Conservation (phyloP, 1,140 invertebrate genomes). For the Neuroterus valhalla region DNA sequence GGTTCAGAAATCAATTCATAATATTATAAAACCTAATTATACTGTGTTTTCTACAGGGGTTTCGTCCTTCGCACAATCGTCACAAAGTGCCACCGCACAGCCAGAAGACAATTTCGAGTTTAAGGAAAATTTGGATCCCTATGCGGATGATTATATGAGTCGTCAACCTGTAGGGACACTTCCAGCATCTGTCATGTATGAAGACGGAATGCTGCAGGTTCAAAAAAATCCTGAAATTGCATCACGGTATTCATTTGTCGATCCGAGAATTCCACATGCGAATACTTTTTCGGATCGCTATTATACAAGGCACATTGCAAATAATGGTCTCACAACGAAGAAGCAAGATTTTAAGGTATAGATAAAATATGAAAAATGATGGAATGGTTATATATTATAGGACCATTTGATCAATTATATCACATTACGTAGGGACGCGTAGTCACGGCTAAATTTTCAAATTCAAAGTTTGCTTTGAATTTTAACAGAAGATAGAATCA, state of each 20-base stretch:
- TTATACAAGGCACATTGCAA: slow-evolving; percentile 64
- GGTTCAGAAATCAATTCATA: not conserved
- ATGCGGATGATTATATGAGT: slow-evolving; percentile 69
- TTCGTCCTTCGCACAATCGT: slow-evolving; percentile 73
- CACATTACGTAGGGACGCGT: too few relatives aligned
- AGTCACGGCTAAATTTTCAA: too few relatives aligned
- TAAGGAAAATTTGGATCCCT: slow-evolving; percentile 75
- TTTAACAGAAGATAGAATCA: too few relatives aligned
- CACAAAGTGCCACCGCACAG: slow-evolving; percentile 64
- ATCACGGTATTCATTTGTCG: slow-evolving; percentile 65
- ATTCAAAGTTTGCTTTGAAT: too few relatives aligned
- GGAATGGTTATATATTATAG: not conserved
- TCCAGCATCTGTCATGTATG: slow-evolving; percentile 72
- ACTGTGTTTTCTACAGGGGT: slow-evolving; percentile 65
- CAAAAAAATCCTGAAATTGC: slow-evolving; percentile 66
- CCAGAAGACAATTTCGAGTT: slow-evolving; percentile 81
- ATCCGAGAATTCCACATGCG: slow-evolving; percentile 60
- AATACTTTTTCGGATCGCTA: slow-evolving; percentile 67
- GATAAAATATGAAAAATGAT: not conserved
- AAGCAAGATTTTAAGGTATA: slow-evolving; percentile 75
- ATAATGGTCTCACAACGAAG: slow-evolving; percentile 64
- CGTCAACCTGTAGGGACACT: slow-evolving; percentile 70
- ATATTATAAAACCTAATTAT: not conserved
- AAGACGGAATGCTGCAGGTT: slow-evolving; percentile 66
- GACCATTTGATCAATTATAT: too few relatives aligned